These are phyloP conservation scores for Pipra filicauda DNA, from an alignment of 2,113 vertebrate species.

Conservation along the genomic window DNA sequence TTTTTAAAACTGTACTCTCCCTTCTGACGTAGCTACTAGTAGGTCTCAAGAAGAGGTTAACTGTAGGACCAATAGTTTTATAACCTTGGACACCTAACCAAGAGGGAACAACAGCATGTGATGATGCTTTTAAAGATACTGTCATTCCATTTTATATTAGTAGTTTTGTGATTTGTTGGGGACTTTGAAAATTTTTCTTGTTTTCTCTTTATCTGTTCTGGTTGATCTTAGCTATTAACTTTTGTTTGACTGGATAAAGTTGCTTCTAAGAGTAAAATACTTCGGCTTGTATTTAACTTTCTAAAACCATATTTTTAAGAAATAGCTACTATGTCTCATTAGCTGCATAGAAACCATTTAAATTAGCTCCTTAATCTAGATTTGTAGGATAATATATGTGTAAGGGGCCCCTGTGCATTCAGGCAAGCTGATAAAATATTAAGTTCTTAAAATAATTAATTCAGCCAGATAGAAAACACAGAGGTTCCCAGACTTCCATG, in stretches of 20 bases:
- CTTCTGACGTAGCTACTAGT: background rate
- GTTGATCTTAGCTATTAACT: background rate
- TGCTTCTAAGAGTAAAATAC: background rate
- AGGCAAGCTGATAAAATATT: slow-evolving; percentile 38
- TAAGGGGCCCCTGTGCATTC: background rate
- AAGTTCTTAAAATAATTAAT: slow-evolving; percentile 48
- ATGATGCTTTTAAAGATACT: background rate
- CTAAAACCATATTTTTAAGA: background rate
- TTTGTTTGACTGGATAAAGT: background rate
- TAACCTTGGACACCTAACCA: background rate
- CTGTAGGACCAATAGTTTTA: background rate
- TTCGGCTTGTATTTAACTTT: background rate
- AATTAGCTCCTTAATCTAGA: slow-evolving; percentile 30
- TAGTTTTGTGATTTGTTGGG: background rate
- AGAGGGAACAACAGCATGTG: background rate
- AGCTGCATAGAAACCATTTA: background rate
- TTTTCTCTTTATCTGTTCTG: background rate
- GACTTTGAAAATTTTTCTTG: background rate
- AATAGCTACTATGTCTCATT: background rate
- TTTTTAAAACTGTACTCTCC: background rate
- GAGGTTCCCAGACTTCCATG: background rate
- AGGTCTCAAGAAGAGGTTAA: background rate
- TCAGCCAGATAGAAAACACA: slow-evolving; percentile 12
- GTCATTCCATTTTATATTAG: background rate
- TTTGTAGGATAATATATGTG: slow-evolving; percentile 20